Percentiles rank a stretch among this genome's conserved stretches.
phyloP scores from a whole-genome alignment of 2,888 invertebrate species.

The Bimastos eiseni region DNA sequence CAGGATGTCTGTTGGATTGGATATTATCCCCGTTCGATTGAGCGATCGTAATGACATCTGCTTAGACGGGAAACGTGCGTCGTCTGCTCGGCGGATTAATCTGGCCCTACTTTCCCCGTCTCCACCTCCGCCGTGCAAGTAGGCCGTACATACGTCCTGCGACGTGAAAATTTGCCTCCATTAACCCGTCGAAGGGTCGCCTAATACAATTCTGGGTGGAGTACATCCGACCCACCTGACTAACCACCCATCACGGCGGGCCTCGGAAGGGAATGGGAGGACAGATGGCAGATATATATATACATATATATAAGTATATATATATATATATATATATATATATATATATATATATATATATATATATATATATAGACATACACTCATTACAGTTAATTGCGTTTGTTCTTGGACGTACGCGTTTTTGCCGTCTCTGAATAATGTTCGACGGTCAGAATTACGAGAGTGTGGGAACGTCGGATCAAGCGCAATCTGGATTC shows the following conservation, averaged over 20 bases:
- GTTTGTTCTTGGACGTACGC: not conserved
- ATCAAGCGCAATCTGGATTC: not conserved
- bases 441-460: not conserved
- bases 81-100: not conserved
- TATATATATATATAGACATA: not conserved
- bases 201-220: not conserved
- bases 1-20: not conserved
- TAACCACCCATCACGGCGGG: not conserved
- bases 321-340: not conserved
- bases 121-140: not conserved
- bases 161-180: not conserved
- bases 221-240: not conserved
- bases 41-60: too few relatives aligned
- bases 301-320: not conserved
- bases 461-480: not conserved
- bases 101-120: not conserved
- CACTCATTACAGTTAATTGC: not conserved
- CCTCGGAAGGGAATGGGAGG: not conserved
- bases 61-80: not conserved
- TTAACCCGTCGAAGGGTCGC: not conserved
- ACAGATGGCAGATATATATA: not conserved
- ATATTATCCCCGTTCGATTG: not conserved
- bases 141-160: too few relatives aligned
- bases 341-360: not conserved
- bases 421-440: not conserved